A percentile compares a stretch with the other conserved stretches of the same genome.
Evolutionary conservation across 2,888 invertebrate species (phyloP).

Genomic region (Peribatodes rhomboidaria): DNA sequence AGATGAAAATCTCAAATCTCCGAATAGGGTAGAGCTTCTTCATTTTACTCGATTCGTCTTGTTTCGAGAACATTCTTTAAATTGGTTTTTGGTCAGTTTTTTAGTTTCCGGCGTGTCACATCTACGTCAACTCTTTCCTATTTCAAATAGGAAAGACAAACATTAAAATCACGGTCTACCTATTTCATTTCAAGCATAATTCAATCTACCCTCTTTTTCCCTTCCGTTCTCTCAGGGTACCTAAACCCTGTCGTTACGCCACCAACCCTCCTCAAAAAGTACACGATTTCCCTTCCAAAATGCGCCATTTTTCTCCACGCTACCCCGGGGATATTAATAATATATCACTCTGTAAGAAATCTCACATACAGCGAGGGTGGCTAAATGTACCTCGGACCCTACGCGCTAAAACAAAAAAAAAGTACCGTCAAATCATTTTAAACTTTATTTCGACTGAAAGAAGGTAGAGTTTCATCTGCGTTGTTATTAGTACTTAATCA

Average conservation of each 20-base stretch:
- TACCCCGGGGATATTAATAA: constrained; percentile 79
- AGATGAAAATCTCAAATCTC: too few species aligned
- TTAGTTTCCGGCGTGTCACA: too few species aligned
- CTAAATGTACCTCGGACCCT: constrained; percentile 78
- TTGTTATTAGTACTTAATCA: constrained; percentile 70
- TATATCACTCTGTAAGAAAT: constrained; percentile 84
- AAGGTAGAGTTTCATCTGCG: constrained; percentile 56
- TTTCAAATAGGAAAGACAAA: too few species aligned
- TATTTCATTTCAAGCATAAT: constrained; percentile 31
- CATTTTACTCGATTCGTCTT: too few species aligned
- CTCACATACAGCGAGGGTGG: constrained; percentile 71
- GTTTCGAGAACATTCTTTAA: too few species aligned
- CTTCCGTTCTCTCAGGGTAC: constrained; percentile 10
- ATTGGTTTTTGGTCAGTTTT: too few species aligned
- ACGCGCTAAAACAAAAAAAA: constrained; percentile 68
- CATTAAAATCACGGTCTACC: not conserved
- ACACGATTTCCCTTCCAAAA: constrained; percentile 66
- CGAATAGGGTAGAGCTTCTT: too few species aligned
- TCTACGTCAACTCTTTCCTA: too few species aligned
- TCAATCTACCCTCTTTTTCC: constrained; percentile 32
- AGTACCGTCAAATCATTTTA: constrained; percentile 48
- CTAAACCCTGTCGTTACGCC: constrained; percentile 40
- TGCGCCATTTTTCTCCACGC: constrained; percentile 72
- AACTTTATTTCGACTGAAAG: constrained; percentile 42
- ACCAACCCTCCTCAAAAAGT: constrained; percentile 65